These are phyloP conservation scores for Rhabdomys pumilio DNA, from an alignment of 2,797 vertebrate genomes.

Conservation along the genomic window DNA sequence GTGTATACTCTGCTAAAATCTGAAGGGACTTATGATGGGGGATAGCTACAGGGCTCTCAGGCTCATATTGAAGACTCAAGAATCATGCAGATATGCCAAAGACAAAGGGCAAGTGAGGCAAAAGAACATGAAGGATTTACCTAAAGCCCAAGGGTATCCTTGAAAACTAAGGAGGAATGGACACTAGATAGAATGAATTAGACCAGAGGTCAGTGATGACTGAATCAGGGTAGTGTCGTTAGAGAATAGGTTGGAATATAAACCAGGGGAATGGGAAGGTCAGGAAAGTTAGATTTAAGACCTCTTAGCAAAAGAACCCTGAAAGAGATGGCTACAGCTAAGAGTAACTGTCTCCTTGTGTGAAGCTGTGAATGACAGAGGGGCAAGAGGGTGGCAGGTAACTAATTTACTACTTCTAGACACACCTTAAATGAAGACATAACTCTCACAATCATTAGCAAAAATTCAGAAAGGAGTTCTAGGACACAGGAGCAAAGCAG, in stretches of 20 bases:
- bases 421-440: not conserved
- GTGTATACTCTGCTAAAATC: constrained; percentile 47
- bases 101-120: constrained; percentile 70
- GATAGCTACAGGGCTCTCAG: constrained; percentile 59
- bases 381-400: not conserved
- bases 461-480: constrained; percentile 47
- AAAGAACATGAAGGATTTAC: constrained; percentile 71
- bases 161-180: constrained; percentile 23
- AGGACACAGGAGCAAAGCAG: not conserved
- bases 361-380: constrained; percentile 45
- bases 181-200: constrained; percentile 65
- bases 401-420: constrained; percentile 26
- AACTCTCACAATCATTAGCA: constrained; percentile 24
- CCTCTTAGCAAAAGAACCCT: not conserved
- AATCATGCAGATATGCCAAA: constrained; percentile 62
- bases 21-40: not conserved
- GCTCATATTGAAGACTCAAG: constrained; percentile 64
- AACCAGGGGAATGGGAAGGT: not conserved
- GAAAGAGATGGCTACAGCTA: constrained; percentile 16
- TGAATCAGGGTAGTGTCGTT: not conserved
- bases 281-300: not conserved
- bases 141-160: constrained; percentile 68
- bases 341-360: not conserved
- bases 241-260: not conserved
- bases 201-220: constrained; percentile 33